These are phyloP conservation scores for Xenopus petersii DNA, from an alignment of 2,797 vertebrate genomes.

Conservation along the genomic window DNA sequence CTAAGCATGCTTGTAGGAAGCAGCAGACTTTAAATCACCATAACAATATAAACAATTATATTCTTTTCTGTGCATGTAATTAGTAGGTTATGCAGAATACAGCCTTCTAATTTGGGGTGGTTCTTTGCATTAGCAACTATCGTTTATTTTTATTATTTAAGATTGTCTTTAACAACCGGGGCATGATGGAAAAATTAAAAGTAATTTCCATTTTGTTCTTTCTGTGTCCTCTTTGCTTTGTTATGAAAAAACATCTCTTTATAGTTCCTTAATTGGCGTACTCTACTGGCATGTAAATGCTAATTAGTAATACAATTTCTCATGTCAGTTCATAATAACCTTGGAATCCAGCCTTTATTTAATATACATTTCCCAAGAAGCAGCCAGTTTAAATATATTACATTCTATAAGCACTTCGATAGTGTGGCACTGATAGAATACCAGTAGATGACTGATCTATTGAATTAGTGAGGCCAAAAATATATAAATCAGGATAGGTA, in stretches of 20 bases:
- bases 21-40: too few species aligned
- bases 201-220: not conserved
- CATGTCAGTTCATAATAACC: constrained; percentile 28
- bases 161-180: not conserved
- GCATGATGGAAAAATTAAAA: not conserved
- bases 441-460: too few species aligned
- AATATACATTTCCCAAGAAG: constrained; percentile 26
- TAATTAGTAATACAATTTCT: constrained; percentile 37
- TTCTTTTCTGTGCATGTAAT: not conserved
- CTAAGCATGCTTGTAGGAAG: too few species aligned
- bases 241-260: constrained; percentile 10
- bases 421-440: too few species aligned
- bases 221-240: constrained; percentile 9
- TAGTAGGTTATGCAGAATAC: not conserved
- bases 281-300: constrained; percentile 16
- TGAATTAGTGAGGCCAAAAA: too few species aligned
- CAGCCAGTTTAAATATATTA: constrained; percentile 16
- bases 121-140: too few species aligned
- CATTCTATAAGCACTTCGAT: constrained; percentile 6
- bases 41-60: too few species aligned
- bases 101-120: not conserved
- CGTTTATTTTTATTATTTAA: too few species aligned
- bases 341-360: constrained; percentile 23
- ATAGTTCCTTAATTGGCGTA: constrained; percentile 19
- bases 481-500: too few species aligned